Evolutionary conservation across 2,113 vertebrate genomes (phyloP).

Genomic region (Turdus rufiventris): DNA sequence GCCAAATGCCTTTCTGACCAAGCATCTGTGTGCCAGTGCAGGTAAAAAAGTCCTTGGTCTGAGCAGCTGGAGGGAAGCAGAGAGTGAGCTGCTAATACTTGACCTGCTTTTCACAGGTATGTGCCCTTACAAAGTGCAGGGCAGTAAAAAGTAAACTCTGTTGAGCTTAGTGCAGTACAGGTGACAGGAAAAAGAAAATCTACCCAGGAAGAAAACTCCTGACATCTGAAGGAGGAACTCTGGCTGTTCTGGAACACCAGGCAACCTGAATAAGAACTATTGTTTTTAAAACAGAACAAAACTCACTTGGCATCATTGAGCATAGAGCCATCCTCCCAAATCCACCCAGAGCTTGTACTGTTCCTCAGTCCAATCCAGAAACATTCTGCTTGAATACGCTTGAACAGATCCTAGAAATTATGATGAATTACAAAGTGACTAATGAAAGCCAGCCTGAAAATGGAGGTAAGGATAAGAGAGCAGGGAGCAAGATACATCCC

Average conservation of each 20-base stretch:
- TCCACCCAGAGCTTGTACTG: neutral
- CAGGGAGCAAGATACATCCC: neutral
- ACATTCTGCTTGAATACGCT: neutral
- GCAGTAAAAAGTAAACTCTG: neutral
- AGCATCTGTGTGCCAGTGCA: neutral
- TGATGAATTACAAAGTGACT: neutral
- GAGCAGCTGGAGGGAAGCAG: neutral
- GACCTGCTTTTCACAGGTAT: neutral
- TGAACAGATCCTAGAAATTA: slow-evolving; percentile 38
- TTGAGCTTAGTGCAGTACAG: neutral
- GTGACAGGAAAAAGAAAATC: neutral
- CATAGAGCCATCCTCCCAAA: slow-evolving; percentile 35
- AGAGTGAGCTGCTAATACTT: neutral
- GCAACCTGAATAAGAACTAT: neutral
- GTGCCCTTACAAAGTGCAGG: neutral
- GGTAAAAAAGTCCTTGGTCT: neutral
- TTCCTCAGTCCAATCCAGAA: slow-evolving; percentile 49
- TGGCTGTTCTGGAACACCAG: neutral
- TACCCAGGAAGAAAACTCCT: neutral
- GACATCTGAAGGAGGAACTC: neutral
- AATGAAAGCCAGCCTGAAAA: neutral
- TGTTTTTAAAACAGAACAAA: neutral
- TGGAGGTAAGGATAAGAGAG: neutral
- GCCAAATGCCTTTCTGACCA: neutral
- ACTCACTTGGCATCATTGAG: neutral